Base-by-base conservation (phyloP, 2,888 invertebrate genomes). In the Nipponacmea schrenckii region DNA sequence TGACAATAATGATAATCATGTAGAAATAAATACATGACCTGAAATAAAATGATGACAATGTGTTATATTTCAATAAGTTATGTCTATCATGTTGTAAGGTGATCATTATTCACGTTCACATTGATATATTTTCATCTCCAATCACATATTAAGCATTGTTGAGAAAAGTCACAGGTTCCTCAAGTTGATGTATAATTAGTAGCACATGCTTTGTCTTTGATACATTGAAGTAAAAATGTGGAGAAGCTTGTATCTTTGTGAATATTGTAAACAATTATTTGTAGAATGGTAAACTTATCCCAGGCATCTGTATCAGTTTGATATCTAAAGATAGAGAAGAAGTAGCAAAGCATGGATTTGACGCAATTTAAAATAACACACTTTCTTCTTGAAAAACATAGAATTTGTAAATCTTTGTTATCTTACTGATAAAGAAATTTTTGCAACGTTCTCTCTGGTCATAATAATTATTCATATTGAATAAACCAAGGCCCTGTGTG, bases 131-230 rank as follows among this genome's bases (percentile, higher is more conserved):
- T 56, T 24, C 24, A 24, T 24, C 56, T 56, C 24, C 20, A 56
- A 56, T 56, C 56, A 56, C 56, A 56, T 56, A 56, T 56, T 24
- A 20, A 15, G 24, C 20, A 56, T 56, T 56, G 24, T 24, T 56
- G 56, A 56, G 56, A 56, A 56, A 56, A 56, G 56, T 56, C 56
- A 56, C 56, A 56, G 56, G 56, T 56, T 56, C 56, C 56, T 56
- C 20, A 24, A 56, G 56, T 24, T 56, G 24, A 24, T 56, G 56
- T 20, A 56, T 56, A 56, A 56, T 56, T 56, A 56, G 56, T 56
- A 56, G 56, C 56, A 56, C 56, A 56, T 56, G 56, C 56, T 56
- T 39, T 56, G 56, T 56, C 56, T 56, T 56, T 56, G 56, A 56
- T 24, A 56, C 56, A 56, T 56, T 56, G 56, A 24, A 14, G 12